Evolutionary conservation across 2,888 invertebrate genomes (phyloP), one percentile per base, ranked within the genome.

Genomic region (Eristalinus sepulchralis): DNA sequence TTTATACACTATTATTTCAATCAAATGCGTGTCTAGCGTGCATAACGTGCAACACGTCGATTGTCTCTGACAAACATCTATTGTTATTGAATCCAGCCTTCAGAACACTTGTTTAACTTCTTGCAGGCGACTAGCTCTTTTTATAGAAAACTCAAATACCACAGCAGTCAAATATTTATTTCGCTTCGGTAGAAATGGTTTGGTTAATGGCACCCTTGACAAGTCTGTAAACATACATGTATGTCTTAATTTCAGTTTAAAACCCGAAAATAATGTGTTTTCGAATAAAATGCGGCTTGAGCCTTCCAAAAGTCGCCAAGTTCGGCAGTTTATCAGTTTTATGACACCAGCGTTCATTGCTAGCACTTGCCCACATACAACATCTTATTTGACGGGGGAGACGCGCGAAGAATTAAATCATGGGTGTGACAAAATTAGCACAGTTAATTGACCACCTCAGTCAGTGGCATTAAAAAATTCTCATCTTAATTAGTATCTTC

Each of bases 401-500:
- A 24, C 27, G 31, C 39, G 11, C 24, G 4, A 31, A 39, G 11
- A 70, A 70, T 55, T 39, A 24, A 6, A 22, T 33, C 67, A 67
- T 72, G 72, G 71, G 39, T n/a, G 13, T 59, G 34, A 8, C 2
- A 20, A 80, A 62, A 84, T 81, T 81, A 81, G 72, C 81, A 81
- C 81, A 71, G 47, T 72, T 59, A 76, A 84, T 72, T 84, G 80
- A 67, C 71, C 83, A 73, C 57, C 34, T 24, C 60, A 34, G 62
- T 67, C 72, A 34, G 70, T 39, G 17, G 34, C 63, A 31, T n/a
- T 34, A 47, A 62, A 39, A 68, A 60, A 20, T 20, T 5, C 11
- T 31, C 27, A 55, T 60, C 22, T 76, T 70, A 31, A 36, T 70
- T 63, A 33, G 33, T 64, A 57, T 71, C 17, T 62, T 70, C 63